Evolutionary conservation across 2,113 vertebrate species (phyloP).

Genomic region (Electrona antarctica): DNA sequence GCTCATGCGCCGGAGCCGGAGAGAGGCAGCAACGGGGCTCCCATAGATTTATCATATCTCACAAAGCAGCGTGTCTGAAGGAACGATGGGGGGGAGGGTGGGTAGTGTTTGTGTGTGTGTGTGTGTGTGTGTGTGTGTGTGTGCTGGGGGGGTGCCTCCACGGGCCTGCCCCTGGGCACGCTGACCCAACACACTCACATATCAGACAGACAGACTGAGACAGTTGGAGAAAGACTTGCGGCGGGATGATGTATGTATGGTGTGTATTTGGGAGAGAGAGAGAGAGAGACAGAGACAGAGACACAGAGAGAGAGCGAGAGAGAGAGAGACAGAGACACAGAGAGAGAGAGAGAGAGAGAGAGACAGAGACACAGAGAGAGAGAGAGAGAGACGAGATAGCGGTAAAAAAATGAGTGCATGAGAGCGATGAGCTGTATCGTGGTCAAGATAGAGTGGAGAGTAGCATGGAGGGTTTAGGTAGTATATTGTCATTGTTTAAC

Average conservation of each 20-base stretch:
- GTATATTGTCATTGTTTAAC: no score
- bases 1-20: constrained; percentile 56
- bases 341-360: constrained; percentile 15
- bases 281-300: constrained; percentile 14
- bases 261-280: constrained; percentile 24
- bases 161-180: constrained; percentile 57
- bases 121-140: no score
- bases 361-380: constrained; percentile 18
- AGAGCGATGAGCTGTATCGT: background rate
- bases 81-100: no score
- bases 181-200: constrained; percentile 66
- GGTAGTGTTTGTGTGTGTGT: no score
- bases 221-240: constrained; percentile 39
- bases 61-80: constrained; percentile 71
- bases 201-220: constrained; percentile 59
- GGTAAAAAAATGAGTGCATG: background rate
- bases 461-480: no score
- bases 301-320: constrained; percentile 21
- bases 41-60: constrained; percentile 80
- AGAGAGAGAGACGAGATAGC: constrained; percentile 7
- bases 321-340: no score
- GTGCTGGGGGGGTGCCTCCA: background rate
- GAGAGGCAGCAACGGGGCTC: constrained; percentile 66
- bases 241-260: constrained; percentile 12
- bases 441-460: background rate